phyloP scores from a whole-genome alignment of 2,888 invertebrate genomes.

The Endotricha flammealis region DNA sequence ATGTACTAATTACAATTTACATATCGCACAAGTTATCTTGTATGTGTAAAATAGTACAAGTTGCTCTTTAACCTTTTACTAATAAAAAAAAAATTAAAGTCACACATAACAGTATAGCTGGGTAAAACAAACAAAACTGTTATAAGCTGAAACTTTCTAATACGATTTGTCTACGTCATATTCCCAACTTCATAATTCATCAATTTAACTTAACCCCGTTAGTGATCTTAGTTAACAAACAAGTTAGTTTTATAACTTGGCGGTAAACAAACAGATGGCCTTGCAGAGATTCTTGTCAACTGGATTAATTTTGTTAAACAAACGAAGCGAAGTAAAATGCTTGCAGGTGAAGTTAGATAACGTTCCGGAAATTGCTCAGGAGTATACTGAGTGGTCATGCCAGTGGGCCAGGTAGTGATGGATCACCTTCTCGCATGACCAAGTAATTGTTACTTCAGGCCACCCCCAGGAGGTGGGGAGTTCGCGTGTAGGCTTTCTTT shows the following conservation, averaged over 20 bases:
- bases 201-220: neutral
- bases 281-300: constrained; percentile 50
- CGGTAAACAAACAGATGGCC: constrained; percentile 28
- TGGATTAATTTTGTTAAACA: constrained; percentile 73
- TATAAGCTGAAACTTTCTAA: too few relatives aligned
- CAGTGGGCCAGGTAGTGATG: constrained; percentile 65
- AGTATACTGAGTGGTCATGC: constrained; percentile 63
- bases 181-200: neutral
- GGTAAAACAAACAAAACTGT: too few relatives aligned
- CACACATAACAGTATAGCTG: too few relatives aligned
- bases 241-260: constrained; percentile 7
- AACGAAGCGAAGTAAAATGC: constrained; percentile 59
- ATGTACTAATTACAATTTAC: too few relatives aligned
- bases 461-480: too few relatives aligned
- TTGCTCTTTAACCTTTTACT: too few relatives aligned
- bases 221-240: neutral
- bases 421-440: constrained; percentile 72
- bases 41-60: too few relatives aligned
- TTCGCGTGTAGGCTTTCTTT: constrained; percentile 62
- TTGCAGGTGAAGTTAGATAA: constrained; percentile 60
- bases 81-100: too few relatives aligned
- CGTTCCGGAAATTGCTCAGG: constrained; percentile 72
- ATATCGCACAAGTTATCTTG: too few relatives aligned
- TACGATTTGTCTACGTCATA: neutral
- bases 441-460: constrained; percentile 71